Base-by-base conservation (phyloP, 2,888 invertebrate species). In the Carterocephalus palaemon region DNA sequence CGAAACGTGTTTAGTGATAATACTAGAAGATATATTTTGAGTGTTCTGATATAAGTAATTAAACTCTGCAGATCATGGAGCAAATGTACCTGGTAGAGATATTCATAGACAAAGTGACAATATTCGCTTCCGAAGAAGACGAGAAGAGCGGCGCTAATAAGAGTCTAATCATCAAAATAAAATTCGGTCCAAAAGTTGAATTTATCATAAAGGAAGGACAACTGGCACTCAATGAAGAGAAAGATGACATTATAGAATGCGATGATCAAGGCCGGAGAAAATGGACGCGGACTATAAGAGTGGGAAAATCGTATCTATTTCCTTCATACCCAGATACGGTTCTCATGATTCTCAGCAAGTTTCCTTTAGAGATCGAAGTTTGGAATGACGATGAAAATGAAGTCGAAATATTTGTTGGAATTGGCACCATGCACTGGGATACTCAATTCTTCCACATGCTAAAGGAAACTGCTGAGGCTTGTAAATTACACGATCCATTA, bases 1-100 rank as follows among this genome's bases (percentile, higher is more conserved):
- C n/a, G n/a, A n/a, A n/a, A n/a, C n/a, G n/a, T n/a, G n/a, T n/a
- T n/a, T n/a, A 28, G 13, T 28, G 13, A 7, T 10, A 15, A 31
- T 15, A 8, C n/a, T 28, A 28, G 15, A 34, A 42, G 42, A 43
- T n/a, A 34, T 12, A 19, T 13, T 36, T 22, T 34, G 34, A 42
- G 20, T 36, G 36, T 73, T 79, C 72, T 80, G 70, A 81, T 67
- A 67, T 58, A 70, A 70, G 64, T 55, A 68, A 62, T 82, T 81
- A 67, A 70, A 72, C 67, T 80, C 72, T 58, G 62, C 85, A 86
- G 85, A 75, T 83, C 73, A 87, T 87, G 83, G 88, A 88, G 75
- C 86, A 88, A 78, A 70, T 89, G 62, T 89, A 86, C 75, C 64
- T 89, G 69, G 53, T 90, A 57, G 90, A 90, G 70, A 81, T 89